Conservation (phyloP, 2,888 invertebrate species). For the Malachius bipustulatus region DNA sequence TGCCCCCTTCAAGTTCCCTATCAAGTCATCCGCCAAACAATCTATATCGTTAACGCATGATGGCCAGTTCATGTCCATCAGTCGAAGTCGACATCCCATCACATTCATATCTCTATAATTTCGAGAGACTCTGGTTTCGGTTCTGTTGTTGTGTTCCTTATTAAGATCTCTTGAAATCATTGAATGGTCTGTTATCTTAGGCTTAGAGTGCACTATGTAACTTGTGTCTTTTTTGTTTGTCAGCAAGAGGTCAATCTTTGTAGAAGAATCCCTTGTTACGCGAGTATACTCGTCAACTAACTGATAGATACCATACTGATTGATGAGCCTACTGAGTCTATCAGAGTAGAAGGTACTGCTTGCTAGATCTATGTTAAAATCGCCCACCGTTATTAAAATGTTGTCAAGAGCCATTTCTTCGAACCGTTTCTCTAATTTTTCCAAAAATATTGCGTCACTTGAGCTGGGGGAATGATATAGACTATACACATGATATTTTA, state of each 20-base stretch:
- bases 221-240: neutral
- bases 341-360: neutral
- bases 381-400: neutral
- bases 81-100: neutral
- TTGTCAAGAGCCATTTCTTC: neutral
- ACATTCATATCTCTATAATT: constrained; percentile 1
- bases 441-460: neutral
- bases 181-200: neutral
- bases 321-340: neutral
- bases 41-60: too few relatives aligned
- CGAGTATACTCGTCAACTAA: neutral
- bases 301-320: neutral
- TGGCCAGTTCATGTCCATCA: neutral
- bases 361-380: neutral
- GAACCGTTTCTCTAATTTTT: neutral
- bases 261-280: neutral
- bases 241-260: neutral
- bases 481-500: too few relatives aligned
- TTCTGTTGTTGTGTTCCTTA: neutral
- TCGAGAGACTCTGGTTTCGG: neutral
- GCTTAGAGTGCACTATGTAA: neutral
- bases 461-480: constrained; percentile 1
- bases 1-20: too few relatives aligned
- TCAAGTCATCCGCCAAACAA: too few relatives aligned
- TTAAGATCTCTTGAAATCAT: neutral